Percentiles rank a stretch among this genome's conserved stretches.
Conservation (phyloP, 1,140 invertebrate genomes). For the Cydia amplana region DNA sequence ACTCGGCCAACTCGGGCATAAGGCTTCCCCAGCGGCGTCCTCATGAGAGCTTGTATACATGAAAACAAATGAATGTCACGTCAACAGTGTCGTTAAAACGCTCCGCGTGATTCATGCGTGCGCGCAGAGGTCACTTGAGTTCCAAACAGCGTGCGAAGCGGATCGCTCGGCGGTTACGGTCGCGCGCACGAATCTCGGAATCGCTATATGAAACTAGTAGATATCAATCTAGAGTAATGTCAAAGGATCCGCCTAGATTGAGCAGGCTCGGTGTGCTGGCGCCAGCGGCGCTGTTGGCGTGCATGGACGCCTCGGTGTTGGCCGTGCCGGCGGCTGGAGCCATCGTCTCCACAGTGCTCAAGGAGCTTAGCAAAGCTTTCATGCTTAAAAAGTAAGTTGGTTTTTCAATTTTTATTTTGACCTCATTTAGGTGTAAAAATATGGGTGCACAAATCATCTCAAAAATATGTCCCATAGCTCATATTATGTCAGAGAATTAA, state of each 20-base stretch:
- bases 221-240: conserved; percentile 47
- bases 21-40: neutral
- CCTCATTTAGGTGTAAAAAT: no score
- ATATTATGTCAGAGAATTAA: no score
- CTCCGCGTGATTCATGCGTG: conserved; percentile 8
- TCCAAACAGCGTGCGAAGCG: conserved; percentile 63
- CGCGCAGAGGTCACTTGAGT: conserved; percentile 53
- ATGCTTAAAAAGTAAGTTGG: conserved; percentile 73
- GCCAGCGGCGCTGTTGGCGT: conserved; percentile 66
- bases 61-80: conserved; percentile 10
- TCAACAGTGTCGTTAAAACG: conserved; percentile 36
- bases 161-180: conserved; percentile 67
- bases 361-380: conserved; percentile 74
- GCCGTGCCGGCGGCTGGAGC: conserved; percentile 81
- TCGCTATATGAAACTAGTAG: conserved; percentile 12
- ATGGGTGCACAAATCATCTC: no score
- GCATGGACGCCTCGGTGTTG: conserved; percentile 78
- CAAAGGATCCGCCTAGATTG: conserved; percentile 57
- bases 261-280: conserved; percentile 68
- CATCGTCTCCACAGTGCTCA: conserved; percentile 80
- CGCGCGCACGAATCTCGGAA: conserved; percentile 44
- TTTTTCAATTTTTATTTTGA: neutral
- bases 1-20: neutral
- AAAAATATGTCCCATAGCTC: no score
- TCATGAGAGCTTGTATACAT: neutral